Evolutionary conservation across 1,140 invertebrate species (phyloP).

Genomic region (Lepidurus couesii): DNA sequence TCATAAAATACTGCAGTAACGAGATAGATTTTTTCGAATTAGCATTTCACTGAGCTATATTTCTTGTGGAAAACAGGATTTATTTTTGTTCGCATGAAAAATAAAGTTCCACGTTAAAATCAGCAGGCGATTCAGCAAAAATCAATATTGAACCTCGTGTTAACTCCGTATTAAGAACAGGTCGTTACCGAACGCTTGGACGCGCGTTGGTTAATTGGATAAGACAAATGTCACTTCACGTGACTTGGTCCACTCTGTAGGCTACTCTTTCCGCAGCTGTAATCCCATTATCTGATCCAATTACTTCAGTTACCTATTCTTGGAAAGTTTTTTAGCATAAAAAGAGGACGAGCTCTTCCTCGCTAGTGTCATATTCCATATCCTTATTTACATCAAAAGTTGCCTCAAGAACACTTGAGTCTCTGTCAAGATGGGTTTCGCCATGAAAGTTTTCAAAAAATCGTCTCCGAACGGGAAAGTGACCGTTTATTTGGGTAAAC

Average conservation of each 20-base stretch:
- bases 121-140: too few relatives aligned
- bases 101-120: too few relatives aligned
- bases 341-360: not conserved
- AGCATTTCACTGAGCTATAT: too few relatives aligned
- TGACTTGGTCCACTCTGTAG: not conserved
- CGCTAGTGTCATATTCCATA: not conserved
- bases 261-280: not conserved
- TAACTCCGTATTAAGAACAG: not conserved
- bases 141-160: too few relatives aligned
- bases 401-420: not conserved
- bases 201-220: not conserved
- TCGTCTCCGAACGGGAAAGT: constrained; percentile 89
- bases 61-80: too few relatives aligned
- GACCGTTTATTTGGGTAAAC: constrained; percentile 87
- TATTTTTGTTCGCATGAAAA: too few relatives aligned
- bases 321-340: not conserved
- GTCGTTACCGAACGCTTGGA: not conserved
- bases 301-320: not conserved
- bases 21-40: too few relatives aligned
- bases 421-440: constrained; percentile 67
- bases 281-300: constrained; percentile 16
- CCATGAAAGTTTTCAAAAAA: constrained; percentile 93
- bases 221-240: constrained; percentile 14
- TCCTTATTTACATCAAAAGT: not conserved
- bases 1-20: too few relatives aligned